A percentile compares a stretch with the other conserved stretches of the same genome.
Evolutionary conservation across 2,113 vertebrate species (phyloP).

Genomic region (Caranx melampygus): DNA sequence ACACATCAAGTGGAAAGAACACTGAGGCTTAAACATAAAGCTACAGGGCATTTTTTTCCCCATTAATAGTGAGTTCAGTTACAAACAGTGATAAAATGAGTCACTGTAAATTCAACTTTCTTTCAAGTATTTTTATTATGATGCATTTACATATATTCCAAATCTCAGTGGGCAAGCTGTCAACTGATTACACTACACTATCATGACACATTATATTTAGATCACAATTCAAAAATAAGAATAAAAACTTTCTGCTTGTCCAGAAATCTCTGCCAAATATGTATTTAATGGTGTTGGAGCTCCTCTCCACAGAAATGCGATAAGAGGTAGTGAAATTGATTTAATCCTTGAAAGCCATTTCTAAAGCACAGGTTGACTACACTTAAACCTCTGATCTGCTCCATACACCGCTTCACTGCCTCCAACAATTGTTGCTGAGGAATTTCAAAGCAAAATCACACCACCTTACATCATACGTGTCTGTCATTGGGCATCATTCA

Average conservation of each 20-base stretch:
- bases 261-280: slow-evolving; percentile 73
- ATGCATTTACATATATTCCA: not conserved
- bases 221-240: slow-evolving; percentile 58
- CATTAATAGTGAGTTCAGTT: not conserved
- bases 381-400: slow-evolving; percentile 50
- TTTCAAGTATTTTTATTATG: not conserved
- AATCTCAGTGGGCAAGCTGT: not conserved
- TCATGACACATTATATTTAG: slow-evolving; percentile 70
- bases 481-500: slow-evolving; percentile 36
- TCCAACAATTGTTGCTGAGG: slow-evolving; percentile 38
- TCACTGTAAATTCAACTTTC: slow-evolving; percentile 5
- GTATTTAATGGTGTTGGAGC: slow-evolving; percentile 76
- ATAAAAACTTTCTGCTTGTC: slow-evolving; percentile 67
- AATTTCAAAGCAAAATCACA: slow-evolving; percentile 42
- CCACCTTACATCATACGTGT: slow-evolving; percentile 9
- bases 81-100: not conserved
- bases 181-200: slow-evolving; percentile 68
- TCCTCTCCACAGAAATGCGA: slow-evolving; percentile 46
- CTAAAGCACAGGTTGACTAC: slow-evolving; percentile 36
- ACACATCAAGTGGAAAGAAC: not conserved
- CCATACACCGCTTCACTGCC: slow-evolving; percentile 43
- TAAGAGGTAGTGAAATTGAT: slow-evolving; percentile 57
- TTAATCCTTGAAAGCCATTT: slow-evolving; percentile 65
- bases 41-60: not conserved
- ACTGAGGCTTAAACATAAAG: not conserved